phyloP scores from a whole-genome alignment of 1,140 invertebrate genomes.

The Eufriesea mexicana region DNA sequence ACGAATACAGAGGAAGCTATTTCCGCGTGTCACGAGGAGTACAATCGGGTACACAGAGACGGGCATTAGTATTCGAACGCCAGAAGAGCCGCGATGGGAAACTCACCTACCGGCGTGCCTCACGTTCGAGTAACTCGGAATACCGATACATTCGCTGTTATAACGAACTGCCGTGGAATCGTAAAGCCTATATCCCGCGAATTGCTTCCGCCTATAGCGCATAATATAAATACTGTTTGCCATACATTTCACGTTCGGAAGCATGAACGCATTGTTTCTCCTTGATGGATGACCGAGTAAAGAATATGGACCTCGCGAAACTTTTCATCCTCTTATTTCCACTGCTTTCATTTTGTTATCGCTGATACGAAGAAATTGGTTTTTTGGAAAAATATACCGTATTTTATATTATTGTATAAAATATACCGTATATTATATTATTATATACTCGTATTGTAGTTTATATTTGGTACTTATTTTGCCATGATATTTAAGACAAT shows the following conservation, averaged over 20 bases:
- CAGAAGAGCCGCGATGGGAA: conserved; percentile 56
- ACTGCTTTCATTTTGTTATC: no score
- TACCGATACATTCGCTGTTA: conserved; percentile 50
- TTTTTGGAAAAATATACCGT: no score
- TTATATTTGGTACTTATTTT: no score
- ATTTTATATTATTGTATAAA: no score
- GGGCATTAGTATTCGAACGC: conserved; percentile 65
- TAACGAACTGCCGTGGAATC: conserved; percentile 46
- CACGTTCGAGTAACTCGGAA: conserved; percentile 58
- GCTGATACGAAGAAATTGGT: no score
- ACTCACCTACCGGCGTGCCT: conserved; percentile 50
- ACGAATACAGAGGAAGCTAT: conserved; percentile 39
- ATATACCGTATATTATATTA: no score
- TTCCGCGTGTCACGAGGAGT: conserved; percentile 58
- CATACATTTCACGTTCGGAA: conserved; percentile 34
- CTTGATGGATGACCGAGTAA: neutral
- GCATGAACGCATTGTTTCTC: conserved; percentile 16
- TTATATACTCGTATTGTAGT: no score
- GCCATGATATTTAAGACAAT: no score
- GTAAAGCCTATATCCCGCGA: conserved; percentile 45
- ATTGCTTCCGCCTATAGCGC: conserved; percentile 17
- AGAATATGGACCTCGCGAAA: neutral
- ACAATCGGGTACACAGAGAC: conserved; percentile 57
- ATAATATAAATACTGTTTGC: conserved; percentile 47
- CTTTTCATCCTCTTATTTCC: neutral